Evolutionary conservation across 2,113 vertebrate species (phyloP).

Genomic region (Serinus canaria): DNA sequence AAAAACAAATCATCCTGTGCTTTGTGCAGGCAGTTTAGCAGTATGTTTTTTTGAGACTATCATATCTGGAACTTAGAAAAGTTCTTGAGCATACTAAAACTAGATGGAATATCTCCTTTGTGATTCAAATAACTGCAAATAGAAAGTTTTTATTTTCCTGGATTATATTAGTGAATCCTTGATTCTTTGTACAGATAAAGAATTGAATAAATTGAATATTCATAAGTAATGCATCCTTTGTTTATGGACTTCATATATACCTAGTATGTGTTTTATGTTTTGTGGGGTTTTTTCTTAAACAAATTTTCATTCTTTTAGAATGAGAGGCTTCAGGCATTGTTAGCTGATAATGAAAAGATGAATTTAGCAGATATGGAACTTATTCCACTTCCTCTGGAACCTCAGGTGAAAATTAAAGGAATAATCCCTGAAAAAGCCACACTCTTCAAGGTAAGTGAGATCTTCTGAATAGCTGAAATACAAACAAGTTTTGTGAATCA

Average conservation of each 20-base stretch:
- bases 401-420: constrained; percentile 91
- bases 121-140: neutral
- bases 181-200: neutral
- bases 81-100: neutral
- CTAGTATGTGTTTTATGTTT: neutral
- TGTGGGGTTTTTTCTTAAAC: neutral
- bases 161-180: neutral
- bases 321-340: constrained; percentile 89
- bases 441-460: constrained; percentile 87
- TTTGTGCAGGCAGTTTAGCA: neutral
- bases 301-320: constrained; percentile 76
- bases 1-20: neutral
- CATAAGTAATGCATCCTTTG: neutral
- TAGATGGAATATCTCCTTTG: neutral
- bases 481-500: neutral
- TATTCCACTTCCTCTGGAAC: constrained; percentile 95
- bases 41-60: neutral
- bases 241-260: neutral
- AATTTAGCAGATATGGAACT: constrained; percentile 94
- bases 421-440: constrained; percentile 97
- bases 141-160: neutral
- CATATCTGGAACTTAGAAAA: neutral
- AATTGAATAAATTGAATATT: neutral
- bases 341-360: constrained; percentile 97
- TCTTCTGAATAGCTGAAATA: neutral